Evolutionary conservation across 2,888 invertebrate species (phyloP).

Genomic region (Diarsia brunnea): DNA sequence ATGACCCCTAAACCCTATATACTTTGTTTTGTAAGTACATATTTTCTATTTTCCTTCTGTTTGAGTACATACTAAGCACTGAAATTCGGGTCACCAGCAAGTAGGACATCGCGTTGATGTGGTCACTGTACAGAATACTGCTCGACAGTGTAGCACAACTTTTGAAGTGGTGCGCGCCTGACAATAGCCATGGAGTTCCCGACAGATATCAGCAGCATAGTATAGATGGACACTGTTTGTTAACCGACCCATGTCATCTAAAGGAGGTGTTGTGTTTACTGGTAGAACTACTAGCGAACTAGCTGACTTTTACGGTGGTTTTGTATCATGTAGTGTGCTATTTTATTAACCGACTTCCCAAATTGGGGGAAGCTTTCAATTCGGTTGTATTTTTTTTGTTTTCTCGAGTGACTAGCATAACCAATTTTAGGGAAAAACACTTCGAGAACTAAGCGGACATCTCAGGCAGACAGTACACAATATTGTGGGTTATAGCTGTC

Average conservation of each 20-base stretch:
- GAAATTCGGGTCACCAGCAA: conserved; percentile 48
- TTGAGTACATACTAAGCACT: conserved; percentile 2
- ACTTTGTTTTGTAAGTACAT: too few species aligned
- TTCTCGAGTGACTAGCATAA: background rate
- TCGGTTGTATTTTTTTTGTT: background rate
- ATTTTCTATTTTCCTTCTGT: background rate
- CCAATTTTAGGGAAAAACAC: background rate
- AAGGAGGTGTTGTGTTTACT: conserved; percentile 6
- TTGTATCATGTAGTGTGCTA: background rate
- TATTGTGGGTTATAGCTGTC: background rate
- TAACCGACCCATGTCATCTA: conserved; percentile 13
- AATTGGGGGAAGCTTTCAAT: too few species aligned
- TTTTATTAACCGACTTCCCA: background rate
- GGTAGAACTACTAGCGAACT: background rate
- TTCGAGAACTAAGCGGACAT: background rate
- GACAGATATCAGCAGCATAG: conserved; percentile 45
- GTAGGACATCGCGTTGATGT: conserved; percentile 36
- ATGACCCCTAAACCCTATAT: too few species aligned
- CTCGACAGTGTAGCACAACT: conserved; percentile 52
- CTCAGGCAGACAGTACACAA: background rate
- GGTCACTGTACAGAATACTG: conserved; percentile 38
- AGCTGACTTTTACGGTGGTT: background rate
- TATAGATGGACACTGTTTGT: conserved; percentile 15
- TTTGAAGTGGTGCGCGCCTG: conserved; percentile 63
- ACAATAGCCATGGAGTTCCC: conserved; percentile 66